Evolutionary conservation across 2,888 invertebrate species (phyloP).

Genomic region (Thecophora atra): DNA sequence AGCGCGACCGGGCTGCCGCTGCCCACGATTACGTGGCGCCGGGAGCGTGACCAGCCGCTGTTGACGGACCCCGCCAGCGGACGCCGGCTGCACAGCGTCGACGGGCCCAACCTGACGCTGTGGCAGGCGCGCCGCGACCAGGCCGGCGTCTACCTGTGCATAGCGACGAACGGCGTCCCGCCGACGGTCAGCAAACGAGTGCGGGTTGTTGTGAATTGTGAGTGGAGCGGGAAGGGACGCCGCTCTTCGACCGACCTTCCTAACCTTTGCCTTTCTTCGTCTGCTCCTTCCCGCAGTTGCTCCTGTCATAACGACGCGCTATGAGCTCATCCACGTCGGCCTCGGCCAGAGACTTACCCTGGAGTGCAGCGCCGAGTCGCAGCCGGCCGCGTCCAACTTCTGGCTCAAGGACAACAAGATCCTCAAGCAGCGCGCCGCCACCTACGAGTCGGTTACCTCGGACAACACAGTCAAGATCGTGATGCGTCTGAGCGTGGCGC

Average conservation of each 20-base stretch:
- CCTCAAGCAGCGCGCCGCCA: slow-evolving; percentile 62
- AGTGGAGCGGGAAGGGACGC: slow-evolving; percentile 41
- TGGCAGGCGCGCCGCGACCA: slow-evolving; percentile 57
- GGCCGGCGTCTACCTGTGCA: slow-evolving; percentile 65
- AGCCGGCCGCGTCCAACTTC: slow-evolving; percentile 63
- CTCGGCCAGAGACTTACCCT: slow-evolving; percentile 61
- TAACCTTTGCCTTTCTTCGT: neutral
- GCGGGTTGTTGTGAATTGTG: slow-evolving; percentile 63
- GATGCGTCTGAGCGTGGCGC: slow-evolving; percentile 76
- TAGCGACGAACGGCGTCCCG: slow-evolving; percentile 65
- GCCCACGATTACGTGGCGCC: slow-evolving; percentile 87
- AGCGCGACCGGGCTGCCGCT: slow-evolving; percentile 87
- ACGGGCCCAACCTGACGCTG: slow-evolving; percentile 60
- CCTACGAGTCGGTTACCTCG: slow-evolving; percentile 68
- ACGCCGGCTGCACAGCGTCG: slow-evolving; percentile 58
- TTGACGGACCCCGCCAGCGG: slow-evolving; percentile 47
- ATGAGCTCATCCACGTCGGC: slow-evolving; percentile 61
- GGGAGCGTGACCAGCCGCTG: slow-evolving; percentile 79
- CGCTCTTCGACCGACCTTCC: neutral
- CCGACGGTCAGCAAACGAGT: slow-evolving; percentile 66
- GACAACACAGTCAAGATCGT: slow-evolving; percentile 81
- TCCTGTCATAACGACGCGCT: slow-evolving; percentile 62
- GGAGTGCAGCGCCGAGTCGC: slow-evolving; percentile 63
- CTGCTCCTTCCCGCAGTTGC: slow-evolving; percentile 53
- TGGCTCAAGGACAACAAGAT: slow-evolving; percentile 64